Percentiles rank a stretch among this genome's conserved stretches.
These are phyloP conservation scores for Indicator indicator DNA, from an alignment of 2,113 vertebrate genomes.

Conservation along the genomic window DNA sequence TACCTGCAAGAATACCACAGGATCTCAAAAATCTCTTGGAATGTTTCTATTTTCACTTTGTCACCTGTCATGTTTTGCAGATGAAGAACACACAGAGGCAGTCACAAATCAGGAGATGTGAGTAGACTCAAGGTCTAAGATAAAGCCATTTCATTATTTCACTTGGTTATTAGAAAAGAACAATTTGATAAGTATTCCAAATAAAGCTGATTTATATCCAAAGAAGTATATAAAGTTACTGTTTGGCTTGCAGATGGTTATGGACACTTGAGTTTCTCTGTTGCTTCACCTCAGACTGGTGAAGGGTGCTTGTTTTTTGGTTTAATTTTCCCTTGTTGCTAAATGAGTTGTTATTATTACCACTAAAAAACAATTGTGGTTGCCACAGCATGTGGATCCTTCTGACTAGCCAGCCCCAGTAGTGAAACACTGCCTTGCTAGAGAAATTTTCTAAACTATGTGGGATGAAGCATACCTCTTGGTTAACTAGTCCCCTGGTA, in stretches of 20 bases:
- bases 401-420: background rate
- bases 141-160: background rate
- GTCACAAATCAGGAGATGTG: background rate
- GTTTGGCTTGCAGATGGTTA: background rate
- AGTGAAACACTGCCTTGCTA: background rate
- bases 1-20: background rate
- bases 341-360: background rate
- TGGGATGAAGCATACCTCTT: background rate
- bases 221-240: background rate
- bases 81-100: background rate
- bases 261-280: background rate
- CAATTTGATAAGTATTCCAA: background rate
- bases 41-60: slow-evolving; percentile 28
- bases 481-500: background rate
- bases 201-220: background rate
- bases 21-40: slow-evolving; percentile 20
- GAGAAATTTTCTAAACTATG: background rate
- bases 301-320: background rate
- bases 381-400: background rate
- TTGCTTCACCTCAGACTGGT: background rate
- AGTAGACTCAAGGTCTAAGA: background rate
- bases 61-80: slow-evolving; percentile 26
- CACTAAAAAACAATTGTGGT: background rate
- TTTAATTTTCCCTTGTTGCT: background rate
- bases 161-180: background rate